Percentiles rank a stretch among this genome's conserved stretches.
phyloP scores from a whole-genome alignment of 1,140 invertebrate species.

The Sipha flava region DNA sequence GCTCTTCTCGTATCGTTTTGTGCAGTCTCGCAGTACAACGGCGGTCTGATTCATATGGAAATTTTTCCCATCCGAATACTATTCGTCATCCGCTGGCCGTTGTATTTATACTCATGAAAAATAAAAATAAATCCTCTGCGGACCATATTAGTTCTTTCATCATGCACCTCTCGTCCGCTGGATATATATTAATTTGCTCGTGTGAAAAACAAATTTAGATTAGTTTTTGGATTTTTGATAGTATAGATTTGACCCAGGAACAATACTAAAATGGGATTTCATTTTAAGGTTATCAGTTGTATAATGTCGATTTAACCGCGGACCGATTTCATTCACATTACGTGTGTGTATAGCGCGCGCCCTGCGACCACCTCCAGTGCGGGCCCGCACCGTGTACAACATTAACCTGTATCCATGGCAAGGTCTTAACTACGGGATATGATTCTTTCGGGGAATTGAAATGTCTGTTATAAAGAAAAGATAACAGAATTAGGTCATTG shows the following conservation, averaged over 20 bases:
- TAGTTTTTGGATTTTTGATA: too few relatives aligned
- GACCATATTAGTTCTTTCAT: not conserved
- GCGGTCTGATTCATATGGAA: not conserved
- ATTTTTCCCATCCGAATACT: not conserved
- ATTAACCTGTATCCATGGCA: not conserved
- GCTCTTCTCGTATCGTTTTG: too few relatives aligned
- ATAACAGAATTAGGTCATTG: constrained; percentile 9
- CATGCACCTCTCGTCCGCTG: not conserved
- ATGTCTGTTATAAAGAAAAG: not conserved
- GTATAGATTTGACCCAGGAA: too few relatives aligned
- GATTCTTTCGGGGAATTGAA: not conserved
- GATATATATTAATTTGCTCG: not conserved
- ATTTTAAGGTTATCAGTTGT: not conserved
- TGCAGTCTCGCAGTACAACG: not conserved
- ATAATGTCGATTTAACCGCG: not conserved
- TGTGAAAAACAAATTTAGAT: not conserved
- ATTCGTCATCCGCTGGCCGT: not conserved
- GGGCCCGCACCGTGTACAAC: too few relatives aligned
- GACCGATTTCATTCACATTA: not conserved
- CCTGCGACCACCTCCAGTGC: not conserved
- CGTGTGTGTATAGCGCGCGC: too few relatives aligned
- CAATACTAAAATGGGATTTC: too few relatives aligned
- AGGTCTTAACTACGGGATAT: not conserved
- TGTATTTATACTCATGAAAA: too few relatives aligned
- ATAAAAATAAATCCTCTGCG: too few relatives aligned